Evolutionary conservation across 1,140 invertebrate genomes (phyloP).

Genomic region (Plectrocnemia conspersa): DNA sequence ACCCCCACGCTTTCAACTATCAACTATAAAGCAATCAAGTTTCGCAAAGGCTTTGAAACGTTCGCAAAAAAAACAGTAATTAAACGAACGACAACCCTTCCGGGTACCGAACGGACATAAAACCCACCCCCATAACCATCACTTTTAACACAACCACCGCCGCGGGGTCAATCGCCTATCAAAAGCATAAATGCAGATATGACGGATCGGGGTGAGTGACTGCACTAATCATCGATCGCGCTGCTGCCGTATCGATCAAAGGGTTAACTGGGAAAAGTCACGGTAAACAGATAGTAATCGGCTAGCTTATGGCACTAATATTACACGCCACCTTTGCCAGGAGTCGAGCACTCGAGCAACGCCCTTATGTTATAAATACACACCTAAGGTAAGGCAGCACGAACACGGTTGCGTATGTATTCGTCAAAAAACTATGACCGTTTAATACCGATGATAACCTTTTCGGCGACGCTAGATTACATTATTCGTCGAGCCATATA

Average conservation of each 20-base stretch:
- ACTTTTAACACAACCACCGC: not conserved
- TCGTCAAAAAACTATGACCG: too few species aligned
- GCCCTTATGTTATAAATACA: not conserved
- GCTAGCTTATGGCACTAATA: not conserved
- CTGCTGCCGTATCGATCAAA: constrained; percentile 1
- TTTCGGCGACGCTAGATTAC: too few species aligned
- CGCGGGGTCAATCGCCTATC: not conserved
- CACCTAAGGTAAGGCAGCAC: too few species aligned
- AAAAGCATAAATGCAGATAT: not conserved
- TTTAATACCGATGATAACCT: too few species aligned
- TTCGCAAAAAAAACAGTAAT: too few species aligned
- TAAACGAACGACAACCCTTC: not conserved
- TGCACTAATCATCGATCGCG: not conserved
- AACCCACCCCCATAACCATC: not conserved
- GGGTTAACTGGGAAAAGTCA: constrained; percentile 9
- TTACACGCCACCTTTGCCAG: not conserved
- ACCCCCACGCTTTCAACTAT: too few species aligned
- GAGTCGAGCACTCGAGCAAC: not conserved
- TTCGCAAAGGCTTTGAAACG: too few species aligned
- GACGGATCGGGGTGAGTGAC: not conserved
- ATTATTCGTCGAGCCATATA: too few species aligned
- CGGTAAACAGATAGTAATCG: constrained; percentile 12
- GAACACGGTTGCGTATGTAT: too few species aligned
- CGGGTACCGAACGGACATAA: not conserved
- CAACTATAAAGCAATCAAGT: too few species aligned